phyloP scores from a whole-genome alignment of 2,113 vertebrate genomes.

The Myotis brandtii region DNA sequence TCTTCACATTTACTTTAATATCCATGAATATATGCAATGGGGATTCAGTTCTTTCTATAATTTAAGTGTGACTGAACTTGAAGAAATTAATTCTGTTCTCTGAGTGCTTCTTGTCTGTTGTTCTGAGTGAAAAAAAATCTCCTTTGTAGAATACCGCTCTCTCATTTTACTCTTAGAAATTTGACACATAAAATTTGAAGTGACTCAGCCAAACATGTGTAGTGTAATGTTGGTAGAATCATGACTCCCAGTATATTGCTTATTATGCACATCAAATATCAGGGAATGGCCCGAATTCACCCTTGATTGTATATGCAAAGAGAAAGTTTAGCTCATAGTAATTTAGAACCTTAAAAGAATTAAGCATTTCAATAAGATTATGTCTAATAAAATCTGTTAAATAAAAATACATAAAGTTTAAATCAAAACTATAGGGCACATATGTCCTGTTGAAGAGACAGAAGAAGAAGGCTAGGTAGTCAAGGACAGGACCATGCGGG shows the following conservation, averaged over 20 bases:
- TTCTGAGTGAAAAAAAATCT: not conserved
- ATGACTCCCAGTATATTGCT: not conserved
- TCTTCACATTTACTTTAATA: not conserved
- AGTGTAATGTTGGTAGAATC: not conserved
- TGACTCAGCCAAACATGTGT: not conserved
- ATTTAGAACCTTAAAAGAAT: not conserved
- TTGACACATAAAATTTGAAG: not conserved
- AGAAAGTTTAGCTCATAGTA: not conserved
- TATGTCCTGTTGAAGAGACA: not conserved
- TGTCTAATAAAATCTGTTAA: not conserved
- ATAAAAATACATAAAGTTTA: not conserved
- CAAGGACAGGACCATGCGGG: no score
- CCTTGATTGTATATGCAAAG: not conserved
- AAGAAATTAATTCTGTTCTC: not conserved
- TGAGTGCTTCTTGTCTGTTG: not conserved
- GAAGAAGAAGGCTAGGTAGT: no score
- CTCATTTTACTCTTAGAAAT: not conserved
- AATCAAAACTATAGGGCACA: not conserved
- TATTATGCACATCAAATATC: not conserved
- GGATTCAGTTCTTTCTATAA: constrained; percentile 19
- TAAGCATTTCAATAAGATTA: not conserved
- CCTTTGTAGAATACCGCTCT: not conserved
- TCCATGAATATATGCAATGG: not conserved
- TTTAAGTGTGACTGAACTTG: constrained; percentile 14
- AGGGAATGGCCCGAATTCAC: not conserved